phyloP scores from a whole-genome alignment of 2,113 vertebrate species.

The Sisor rabdophorus region DNA sequence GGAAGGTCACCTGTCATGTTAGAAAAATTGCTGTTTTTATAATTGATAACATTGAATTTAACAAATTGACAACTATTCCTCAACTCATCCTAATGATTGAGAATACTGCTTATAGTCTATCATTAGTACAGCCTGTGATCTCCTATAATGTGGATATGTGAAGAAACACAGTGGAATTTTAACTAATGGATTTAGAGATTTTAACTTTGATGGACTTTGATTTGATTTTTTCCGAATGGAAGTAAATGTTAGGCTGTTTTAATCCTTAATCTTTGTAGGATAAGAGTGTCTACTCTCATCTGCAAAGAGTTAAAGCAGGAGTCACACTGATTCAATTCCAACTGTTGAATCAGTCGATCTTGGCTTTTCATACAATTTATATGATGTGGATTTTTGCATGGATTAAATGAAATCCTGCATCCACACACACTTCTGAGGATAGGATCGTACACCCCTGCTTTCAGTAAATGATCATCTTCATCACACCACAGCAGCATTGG shows the following conservation, averaged over 20 bases:
- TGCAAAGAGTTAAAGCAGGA: no score
- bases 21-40: constrained; percentile 35
- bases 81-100: constrained; percentile 1
- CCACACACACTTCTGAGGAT: no score
- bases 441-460: neutral
- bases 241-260: constrained; percentile 20
- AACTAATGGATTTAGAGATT: constrained; percentile 15
- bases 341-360: no score
- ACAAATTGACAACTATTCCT: constrained; percentile 18
- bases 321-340: no score
- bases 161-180: constrained; percentile 26
- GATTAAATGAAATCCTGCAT: no score
- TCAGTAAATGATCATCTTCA: constrained; percentile 8
- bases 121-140: constrained; percentile 15
- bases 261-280: neutral
- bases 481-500: neutral
- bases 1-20: constrained; percentile 20
- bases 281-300: no score
- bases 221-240: constrained; percentile 10
- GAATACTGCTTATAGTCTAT: constrained; percentile 30
- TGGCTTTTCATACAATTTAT: no score
- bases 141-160: constrained; percentile 13
- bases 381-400: no score
- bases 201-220: constrained; percentile 16
- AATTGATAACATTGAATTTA: constrained; percentile 12